Evolutionary conservation across 2,888 invertebrate species (phyloP), one percentile per base, ranked within the genome.

Genomic region (Chalcis sispes): DNA sequence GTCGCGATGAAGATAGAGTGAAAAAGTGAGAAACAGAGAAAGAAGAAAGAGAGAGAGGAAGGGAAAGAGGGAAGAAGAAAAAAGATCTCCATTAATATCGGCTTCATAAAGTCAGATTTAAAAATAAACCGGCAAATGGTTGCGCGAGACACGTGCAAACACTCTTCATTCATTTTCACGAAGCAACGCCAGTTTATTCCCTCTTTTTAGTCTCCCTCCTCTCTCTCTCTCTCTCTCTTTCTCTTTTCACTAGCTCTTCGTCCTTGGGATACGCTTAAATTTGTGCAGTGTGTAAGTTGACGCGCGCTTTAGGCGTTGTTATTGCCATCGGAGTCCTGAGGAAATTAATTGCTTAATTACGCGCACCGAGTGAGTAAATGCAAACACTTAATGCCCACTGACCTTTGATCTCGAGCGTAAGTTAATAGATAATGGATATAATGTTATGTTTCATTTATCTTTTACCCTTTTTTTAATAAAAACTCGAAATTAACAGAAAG

Each of bases 271-370:
- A 56, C 32, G 13, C 25, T n/a, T 54, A 18, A 15, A 46, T 10
- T 2, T 10, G 36, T 10, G 13, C 2, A 50, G 2, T 50, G 13
- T 50, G 50, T 20, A 3, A 18, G 20, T 20, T 50, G 3, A 5
- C 50, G 46, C 46, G 46, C 10, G 5, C 36, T 46, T 15, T 20
- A 20, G 2, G 50, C 18, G 18, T 48, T 46, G 48, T 64, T 64
- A 64, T 64, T 46, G 20, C 50, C 25, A 23, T 15, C 15, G 29
- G 15, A 10, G 27, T n/a, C n/a, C n/a, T n/a, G n/a, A 46, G n/a
- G 0, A 62, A 62, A 64, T 64, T 64, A 64, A 46, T 64, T 64
- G 29, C 50, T 64, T 64, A 64, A 64, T 64, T 64, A 64, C 50
- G 29, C 13, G 61, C 42, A 42, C 42, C 42, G 61, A 61, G 42